Evolutionary conservation across 2,113 vertebrate species (phyloP), one percentile per base, ranked within the genome.

Genomic region (Catagonus wagneri): DNA sequence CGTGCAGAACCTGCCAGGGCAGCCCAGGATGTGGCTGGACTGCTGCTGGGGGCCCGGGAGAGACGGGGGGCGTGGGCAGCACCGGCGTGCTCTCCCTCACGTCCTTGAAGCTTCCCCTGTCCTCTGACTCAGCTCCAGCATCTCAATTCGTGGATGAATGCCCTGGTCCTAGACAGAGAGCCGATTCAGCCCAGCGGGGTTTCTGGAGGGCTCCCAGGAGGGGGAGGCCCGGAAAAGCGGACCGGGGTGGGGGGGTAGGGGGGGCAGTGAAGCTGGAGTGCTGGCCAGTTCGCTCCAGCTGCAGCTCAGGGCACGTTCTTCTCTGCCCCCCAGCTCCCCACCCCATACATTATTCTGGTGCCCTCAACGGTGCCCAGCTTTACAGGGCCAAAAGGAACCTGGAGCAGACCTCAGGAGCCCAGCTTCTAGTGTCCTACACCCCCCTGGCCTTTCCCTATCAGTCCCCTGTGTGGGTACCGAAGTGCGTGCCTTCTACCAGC

Each of bases 131-230:
- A 61, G 90, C 90, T 93, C 83, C 83, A 92, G 86, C 87, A 91
- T 94, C 96, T 92, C 74, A 79, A 9, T 83, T 58, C 1, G 11
- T 91, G 88, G 94, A 95, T 90, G 79, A 95, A 90, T 96, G 90
- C 88, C 84, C 88, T 25, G 29, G 60, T 39, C 97, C 80, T 81
- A 80, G 88, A 97, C 95, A 97, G 96, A 97, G 93, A 85, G 88
- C 27, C 10, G 4, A 97, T 96, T 97, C 97, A 98, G 63, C 76
- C 85, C 52, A 25, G 84, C 84, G 68, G 94, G 79, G 39, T 34
- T 92, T 94, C 92, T 93, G 89, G 89, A 96, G 96, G 93, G 90
- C 84, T 95, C 76, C 93, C 93, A 96, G 94, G 87, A 94, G 3
- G 89, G 88, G 85, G 61, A 90, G 74, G 34, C 81, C 92, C 11